Conservation (phyloP, 1,140 invertebrate species). For the Temnothorax nylanderi region DNA sequence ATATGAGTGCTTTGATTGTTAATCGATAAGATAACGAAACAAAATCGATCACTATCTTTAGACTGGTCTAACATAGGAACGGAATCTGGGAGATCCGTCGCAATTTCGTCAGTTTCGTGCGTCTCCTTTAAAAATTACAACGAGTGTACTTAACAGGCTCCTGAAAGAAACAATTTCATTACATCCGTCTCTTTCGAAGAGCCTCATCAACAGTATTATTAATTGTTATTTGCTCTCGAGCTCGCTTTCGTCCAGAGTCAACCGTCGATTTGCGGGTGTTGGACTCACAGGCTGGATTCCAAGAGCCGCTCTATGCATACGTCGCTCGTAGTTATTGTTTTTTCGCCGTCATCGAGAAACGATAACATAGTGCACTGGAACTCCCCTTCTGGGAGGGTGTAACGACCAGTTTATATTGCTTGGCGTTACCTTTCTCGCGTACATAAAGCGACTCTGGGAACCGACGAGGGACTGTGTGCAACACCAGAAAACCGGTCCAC, state of each 20-base stretch:
- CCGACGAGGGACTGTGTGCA: neutral
- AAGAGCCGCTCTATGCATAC: neutral
- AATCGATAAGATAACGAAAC: neutral
- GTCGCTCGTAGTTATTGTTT: conserved; percentile 32
- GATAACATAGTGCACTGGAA: conserved; percentile 27
- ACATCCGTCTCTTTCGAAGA: neutral
- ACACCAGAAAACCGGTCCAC: conserved; percentile 68
- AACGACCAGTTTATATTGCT: neutral
- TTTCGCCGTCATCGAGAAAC: conserved; percentile 12
- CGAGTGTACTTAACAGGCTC: neutral
- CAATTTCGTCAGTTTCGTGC: neutral
- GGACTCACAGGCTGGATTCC: neutral
- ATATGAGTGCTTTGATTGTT: neutral
- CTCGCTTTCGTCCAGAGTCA: neutral
- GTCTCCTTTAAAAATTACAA: neutral
- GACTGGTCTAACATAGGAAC: neutral
- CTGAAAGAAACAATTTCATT: neutral
- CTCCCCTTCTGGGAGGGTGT: neutral
- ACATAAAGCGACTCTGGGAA: conserved; percentile 31
- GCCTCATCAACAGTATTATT: neutral
- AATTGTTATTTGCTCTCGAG: neutral
- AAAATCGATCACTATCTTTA: neutral
- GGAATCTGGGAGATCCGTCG: neutral
- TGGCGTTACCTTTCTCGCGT: conserved; percentile 4
- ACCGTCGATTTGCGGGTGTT: neutral